Conservation (phyloP, 2,888 invertebrate genomes). For the Steromphala cineraria region DNA sequence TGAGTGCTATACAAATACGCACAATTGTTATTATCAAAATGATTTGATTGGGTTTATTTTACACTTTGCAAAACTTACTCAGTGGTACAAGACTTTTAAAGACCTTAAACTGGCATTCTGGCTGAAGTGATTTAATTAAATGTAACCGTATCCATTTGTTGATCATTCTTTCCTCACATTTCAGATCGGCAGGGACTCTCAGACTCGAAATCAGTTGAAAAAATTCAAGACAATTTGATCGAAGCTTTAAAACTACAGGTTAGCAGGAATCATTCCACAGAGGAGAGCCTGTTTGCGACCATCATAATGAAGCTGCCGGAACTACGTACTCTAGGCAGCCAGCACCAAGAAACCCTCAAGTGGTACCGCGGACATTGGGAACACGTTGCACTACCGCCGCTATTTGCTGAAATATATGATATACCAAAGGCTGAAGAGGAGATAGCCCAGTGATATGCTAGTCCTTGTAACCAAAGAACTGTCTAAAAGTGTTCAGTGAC, state of each 20-base stretch:
- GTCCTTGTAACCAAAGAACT: not conserved
- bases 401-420: constrained; percentile 97
- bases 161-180: not conserved
- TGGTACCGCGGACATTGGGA: constrained; percentile 91
- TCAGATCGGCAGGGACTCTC: constrained; percentile 88
- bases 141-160: not conserved
- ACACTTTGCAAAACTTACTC: no score
- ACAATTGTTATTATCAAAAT: no score
- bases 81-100: no score
- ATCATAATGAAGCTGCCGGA: constrained; percentile 83
- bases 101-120: no score
- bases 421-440: constrained; percentile 78
- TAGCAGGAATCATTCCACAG: constrained; percentile 80
- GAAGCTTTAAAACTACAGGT: constrained; percentile 91
- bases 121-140: no score
- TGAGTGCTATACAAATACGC: no score
- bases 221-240: constrained; percentile 86
- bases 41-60: no score
- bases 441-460: constrained; percentile 7
- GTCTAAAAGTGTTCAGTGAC: no score
- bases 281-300: constrained; percentile 79
- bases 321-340: constrained; percentile 86
- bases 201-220: constrained; percentile 86
- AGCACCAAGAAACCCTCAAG: constrained; percentile 85
- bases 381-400: constrained; percentile 86